Evolutionary conservation across 2,797 vertebrate species (phyloP).

Genomic region (Cephalopachus bancanus): DNA sequence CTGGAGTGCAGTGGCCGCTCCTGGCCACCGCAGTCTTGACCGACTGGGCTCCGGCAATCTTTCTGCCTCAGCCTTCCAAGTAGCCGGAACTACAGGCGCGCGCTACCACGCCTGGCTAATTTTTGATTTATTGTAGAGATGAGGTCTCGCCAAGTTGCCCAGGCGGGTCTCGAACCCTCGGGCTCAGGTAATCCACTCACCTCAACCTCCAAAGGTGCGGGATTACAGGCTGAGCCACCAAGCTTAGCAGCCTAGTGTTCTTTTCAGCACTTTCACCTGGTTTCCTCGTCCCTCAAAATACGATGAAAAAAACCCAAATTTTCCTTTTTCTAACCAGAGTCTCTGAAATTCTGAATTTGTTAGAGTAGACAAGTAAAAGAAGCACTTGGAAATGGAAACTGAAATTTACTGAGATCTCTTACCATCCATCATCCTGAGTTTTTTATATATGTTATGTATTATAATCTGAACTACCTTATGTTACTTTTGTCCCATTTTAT

Average conservation of each 20-base stretch:
- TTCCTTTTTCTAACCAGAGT: constrained; percentile 7
- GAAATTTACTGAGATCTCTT: constrained; percentile 33
- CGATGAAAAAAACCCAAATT: not conserved
- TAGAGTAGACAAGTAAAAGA: constrained; percentile 20
- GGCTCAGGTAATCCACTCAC: too few species aligned
- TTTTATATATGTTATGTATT: not conserved
- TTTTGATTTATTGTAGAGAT: too few species aligned
- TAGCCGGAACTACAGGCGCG: too few species aligned
- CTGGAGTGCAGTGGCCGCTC: too few species aligned
- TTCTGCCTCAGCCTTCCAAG: too few species aligned
- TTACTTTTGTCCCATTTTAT: not conserved
- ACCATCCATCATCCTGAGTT: not conserved
- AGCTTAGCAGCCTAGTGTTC: not conserved
- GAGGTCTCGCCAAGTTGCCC: too few species aligned
- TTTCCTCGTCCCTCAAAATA: not conserved
- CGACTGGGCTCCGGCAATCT: too few species aligned
- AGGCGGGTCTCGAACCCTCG: too few species aligned
- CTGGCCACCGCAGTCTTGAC: too few species aligned
- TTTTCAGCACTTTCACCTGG: not conserved
- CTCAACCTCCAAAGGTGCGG: too few species aligned
- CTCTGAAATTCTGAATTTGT: constrained; percentile 61
- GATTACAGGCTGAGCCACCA: too few species aligned
- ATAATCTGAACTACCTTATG: not conserved
- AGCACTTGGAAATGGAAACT: constrained; percentile 13
- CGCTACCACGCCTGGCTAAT: too few species aligned